Conservation (phyloP, 2,888 invertebrate genomes). For the Mantis religiosa region DNA sequence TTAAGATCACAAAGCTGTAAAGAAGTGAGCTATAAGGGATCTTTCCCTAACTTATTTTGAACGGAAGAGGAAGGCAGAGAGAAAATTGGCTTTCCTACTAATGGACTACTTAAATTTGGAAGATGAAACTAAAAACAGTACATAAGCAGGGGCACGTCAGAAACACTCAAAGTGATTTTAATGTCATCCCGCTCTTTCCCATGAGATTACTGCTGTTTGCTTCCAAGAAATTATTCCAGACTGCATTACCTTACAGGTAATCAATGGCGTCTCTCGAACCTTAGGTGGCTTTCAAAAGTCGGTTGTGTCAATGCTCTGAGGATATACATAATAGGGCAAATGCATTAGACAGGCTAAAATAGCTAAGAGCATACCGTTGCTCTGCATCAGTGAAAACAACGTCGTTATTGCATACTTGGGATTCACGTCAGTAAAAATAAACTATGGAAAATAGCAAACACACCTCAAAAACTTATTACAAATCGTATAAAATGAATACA, state of each 20-base stretch:
- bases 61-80: background rate
- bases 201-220: background rate
- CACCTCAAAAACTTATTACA: too few relatives aligned
- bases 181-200: background rate
- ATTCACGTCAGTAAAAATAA: too few relatives aligned
- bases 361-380: too few relatives aligned
- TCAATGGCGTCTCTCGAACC: background rate
- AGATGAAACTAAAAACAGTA: background rate
- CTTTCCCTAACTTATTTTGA: background rate
- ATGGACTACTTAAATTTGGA: background rate
- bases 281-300: background rate
- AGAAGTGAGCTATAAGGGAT: background rate
- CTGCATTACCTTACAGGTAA: background rate
- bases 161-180: background rate
- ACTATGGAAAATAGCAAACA: too few relatives aligned
- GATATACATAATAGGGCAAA: too few relatives aligned
- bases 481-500: too few relatives aligned
- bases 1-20: background rate
- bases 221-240: background rate
- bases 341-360: too few relatives aligned
- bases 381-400: too few relatives aligned
- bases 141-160: background rate
- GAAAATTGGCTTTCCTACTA: background rate
- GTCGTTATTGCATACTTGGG: too few relatives aligned
- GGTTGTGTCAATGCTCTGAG: too few relatives aligned